Conservation (phyloP, 2,797 vertebrate genomes). For the Sibirionetta formosa region DNA sequence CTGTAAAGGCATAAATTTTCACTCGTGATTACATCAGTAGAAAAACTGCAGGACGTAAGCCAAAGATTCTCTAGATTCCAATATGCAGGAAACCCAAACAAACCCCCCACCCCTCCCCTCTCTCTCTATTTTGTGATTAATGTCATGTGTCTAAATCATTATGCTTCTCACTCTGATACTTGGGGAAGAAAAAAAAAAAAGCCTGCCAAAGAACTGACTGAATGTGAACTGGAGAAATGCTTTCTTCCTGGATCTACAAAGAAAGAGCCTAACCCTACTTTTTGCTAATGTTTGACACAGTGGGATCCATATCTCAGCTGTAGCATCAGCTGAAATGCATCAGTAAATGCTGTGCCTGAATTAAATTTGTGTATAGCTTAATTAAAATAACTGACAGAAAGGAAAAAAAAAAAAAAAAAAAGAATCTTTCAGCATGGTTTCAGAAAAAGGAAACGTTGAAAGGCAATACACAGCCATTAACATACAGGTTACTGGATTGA, state of each 20-base stretch:
- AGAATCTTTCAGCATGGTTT: neutral
- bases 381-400: neutral
- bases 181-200: neutral
- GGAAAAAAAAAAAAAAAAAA: neutral
- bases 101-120: neutral
- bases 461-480: neutral
- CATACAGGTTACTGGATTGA: neutral
- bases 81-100: neutral
- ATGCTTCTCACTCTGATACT: neutral
- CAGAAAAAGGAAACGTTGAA: neutral
- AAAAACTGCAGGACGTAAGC: neutral
- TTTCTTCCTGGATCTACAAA: neutral
- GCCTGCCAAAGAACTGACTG: neutral
- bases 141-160: neutral
- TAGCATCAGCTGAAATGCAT: neutral
- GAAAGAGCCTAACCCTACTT: neutral
- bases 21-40: neutral
- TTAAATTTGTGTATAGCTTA: neutral
- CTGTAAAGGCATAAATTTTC: neutral
- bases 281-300: constrained; percentile 1
- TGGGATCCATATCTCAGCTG: neutral
- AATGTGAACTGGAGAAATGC: neutral
- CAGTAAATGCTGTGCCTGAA: neutral
- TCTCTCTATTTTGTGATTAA: neutral
- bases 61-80: neutral